Conservation (phyloP, 2,888 invertebrate species). For the Boloria euphrosyne region DNA sequence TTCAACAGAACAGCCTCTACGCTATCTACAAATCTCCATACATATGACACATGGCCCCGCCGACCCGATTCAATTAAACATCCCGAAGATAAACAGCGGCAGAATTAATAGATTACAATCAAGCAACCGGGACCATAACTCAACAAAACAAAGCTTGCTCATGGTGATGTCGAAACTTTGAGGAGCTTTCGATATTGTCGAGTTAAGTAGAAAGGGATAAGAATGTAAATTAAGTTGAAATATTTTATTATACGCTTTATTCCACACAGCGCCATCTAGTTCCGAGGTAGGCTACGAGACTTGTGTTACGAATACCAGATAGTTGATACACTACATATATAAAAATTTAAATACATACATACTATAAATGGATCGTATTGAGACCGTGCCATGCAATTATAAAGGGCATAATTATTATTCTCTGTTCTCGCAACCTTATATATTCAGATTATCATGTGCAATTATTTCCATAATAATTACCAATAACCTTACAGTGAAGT, state of each 20-base stretch:
- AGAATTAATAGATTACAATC: conserved; percentile 56
- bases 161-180: conserved; percentile 42
- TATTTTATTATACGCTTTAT: background rate
- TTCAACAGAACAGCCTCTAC: conserved; percentile 1
- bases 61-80: conserved; percentile 45
- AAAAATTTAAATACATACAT: too few relatives aligned
- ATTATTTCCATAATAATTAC: too few relatives aligned
- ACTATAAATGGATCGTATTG: too few relatives aligned
- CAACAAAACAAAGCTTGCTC: conserved; percentile 44
- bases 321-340: too few relatives aligned
- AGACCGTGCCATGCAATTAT: too few relatives aligned
- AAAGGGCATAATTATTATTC: too few relatives aligned
- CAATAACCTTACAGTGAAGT: too few relatives aligned
- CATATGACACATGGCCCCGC: conserved; percentile 25
- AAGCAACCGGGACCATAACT: conserved; percentile 55
- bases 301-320: too few relatives aligned
- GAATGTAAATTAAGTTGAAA: background rate
- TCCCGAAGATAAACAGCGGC: conserved; percentile 50
- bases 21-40: conserved; percentile 26
- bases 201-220: background rate
- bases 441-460: too few relatives aligned
- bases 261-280: too few relatives aligned
- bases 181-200: conserved; percentile 9
- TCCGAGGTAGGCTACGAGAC: too few relatives aligned
- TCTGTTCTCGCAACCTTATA: too few relatives aligned